Conservation (phyloP, 2,113 vertebrate species). For the Urocitellus parryii region DNA sequence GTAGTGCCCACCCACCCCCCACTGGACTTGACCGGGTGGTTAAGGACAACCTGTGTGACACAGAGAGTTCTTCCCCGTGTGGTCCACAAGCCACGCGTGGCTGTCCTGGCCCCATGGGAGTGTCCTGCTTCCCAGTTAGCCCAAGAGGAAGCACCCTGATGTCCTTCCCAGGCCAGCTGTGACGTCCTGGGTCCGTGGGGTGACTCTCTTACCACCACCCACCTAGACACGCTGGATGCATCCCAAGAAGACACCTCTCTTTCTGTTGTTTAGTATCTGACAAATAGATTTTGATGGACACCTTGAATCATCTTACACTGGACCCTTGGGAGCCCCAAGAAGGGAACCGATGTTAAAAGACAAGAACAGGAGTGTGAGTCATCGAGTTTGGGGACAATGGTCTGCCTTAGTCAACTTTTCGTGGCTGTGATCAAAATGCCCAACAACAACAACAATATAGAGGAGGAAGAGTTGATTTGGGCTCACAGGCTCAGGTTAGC, state of each 20-base stretch:
- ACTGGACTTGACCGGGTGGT: neutral
- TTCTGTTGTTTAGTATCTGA: neutral
- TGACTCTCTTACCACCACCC: neutral
- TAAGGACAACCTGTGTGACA: neutral
- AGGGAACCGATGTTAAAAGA: neutral
- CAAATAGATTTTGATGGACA: neutral
- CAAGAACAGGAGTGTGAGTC: neutral
- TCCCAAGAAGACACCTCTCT: neutral
- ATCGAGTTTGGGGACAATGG: no score
- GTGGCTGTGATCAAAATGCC: no score
- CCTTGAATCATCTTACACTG: neutral
- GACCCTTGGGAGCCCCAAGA: neutral
- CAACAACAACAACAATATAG: no score
- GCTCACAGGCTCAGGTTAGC: no score
- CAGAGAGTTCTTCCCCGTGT: neutral
- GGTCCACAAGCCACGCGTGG: rapidly evolving
- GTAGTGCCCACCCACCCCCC: neutral
- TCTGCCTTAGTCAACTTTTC: no score
- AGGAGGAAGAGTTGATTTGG: no score
- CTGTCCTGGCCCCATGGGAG: rapidly evolving
- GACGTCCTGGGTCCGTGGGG: rapidly evolving
- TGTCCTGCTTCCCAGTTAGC: neutral
- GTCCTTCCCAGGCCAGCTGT: rapidly evolving
- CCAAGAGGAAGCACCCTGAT: rapidly evolving
- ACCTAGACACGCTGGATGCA: neutral